These are phyloP conservation scores for Astreopora myriophthalma DNA, from an alignment of 64 coral and sea anemone species.

Conservation along the genomic window DNA sequence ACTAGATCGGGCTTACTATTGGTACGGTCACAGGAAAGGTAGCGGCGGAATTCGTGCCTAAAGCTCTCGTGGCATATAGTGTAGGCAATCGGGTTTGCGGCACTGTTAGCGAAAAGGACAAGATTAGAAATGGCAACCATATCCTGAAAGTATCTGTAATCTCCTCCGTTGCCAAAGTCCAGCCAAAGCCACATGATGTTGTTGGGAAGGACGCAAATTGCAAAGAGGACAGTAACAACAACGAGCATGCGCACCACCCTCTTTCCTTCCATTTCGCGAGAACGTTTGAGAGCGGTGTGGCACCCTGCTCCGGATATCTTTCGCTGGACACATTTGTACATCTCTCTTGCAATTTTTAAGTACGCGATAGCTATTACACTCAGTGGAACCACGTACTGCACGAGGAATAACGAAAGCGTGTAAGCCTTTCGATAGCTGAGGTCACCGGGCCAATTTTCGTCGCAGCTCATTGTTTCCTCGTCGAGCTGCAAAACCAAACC, in stretches of 20 bases:
- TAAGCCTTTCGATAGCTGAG: slow-evolving; percentile 30
- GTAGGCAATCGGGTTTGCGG: slow-evolving; percentile 85
- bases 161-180: slow-evolving; percentile 75
- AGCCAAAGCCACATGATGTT: slow-evolving; percentile 90
- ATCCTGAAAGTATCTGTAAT: slow-evolving; percentile 71
- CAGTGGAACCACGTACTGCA: slow-evolving; percentile 77
- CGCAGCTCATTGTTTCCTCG: slow-evolving; percentile 53
- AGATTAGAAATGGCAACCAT: slow-evolving; percentile 79
- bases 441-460: slow-evolving; percentile 69
- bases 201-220: slow-evolving; percentile 77
- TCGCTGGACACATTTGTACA: slow-evolving; percentile 37
- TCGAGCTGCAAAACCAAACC: slow-evolving; percentile 26
- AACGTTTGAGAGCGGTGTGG: neutral
- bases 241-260: slow-evolving; percentile 86
- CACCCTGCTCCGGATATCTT: slow-evolving; percentile 24
- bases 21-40: slow-evolving; percentile 35
- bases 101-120: slow-evolving; percentile 84
- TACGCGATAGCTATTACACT: slow-evolving; percentile 68
- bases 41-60: slow-evolving; percentile 69
- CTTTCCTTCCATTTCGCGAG: slow-evolving; percentile 53
- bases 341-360: slow-evolving; percentile 62
- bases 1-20: neutral
- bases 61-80: slow-evolving; percentile 80
- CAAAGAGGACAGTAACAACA: slow-evolving; percentile 85
- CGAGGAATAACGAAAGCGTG: slow-evolving; percentile 57